phyloP scores from a whole-genome alignment of 1,140 invertebrate species.

The Tyrophagus putrescentiae region DNA sequence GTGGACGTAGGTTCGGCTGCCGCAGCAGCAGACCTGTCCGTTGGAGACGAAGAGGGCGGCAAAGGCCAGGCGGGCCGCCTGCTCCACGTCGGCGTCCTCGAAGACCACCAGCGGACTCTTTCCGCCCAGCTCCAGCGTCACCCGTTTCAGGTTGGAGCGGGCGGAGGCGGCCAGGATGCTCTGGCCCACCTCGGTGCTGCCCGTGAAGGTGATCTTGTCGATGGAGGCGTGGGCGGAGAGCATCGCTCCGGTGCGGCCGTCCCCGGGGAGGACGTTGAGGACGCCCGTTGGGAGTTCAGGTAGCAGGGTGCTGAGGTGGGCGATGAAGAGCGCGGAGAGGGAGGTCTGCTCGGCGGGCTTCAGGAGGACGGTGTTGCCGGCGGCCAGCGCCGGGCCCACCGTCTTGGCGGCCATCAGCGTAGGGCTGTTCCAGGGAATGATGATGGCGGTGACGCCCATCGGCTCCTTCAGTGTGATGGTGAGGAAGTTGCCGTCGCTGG shows the following conservation, averaged over 20 bases:
- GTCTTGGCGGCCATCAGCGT: slow-evolving; percentile 38
- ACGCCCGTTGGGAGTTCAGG: slow-evolving; percentile 32
- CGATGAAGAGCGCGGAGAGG: slow-evolving; percentile 38
- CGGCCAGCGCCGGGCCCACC: slow-evolving; percentile 39
- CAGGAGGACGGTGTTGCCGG: slow-evolving; percentile 41
- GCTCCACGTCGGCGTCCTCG: slow-evolving; percentile 60
- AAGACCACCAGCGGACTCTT: slow-evolving; percentile 75
- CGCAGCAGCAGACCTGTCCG: slow-evolving; percentile 80
- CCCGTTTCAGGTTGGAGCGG: slow-evolving; percentile 59
- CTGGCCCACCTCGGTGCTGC: slow-evolving; percentile 48
- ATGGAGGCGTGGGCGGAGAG: slow-evolving; percentile 34
- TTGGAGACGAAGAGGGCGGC: slow-evolving; percentile 67
- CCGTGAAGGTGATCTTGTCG: slow-evolving; percentile 75
- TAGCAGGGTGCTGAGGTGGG: slow-evolving; percentile 36
- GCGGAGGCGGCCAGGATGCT: slow-evolving; percentile 56
- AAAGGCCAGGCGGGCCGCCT: slow-evolving; percentile 60
- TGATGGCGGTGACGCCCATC: slow-evolving; percentile 41
- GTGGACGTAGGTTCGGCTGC: slow-evolving; percentile 73
- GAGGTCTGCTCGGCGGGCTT: slow-evolving; percentile 45
- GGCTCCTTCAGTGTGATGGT: slow-evolving; percentile 40
- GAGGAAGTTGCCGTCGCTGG: slow-evolving; percentile 36
- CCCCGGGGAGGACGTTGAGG: slow-evolving; percentile 34
- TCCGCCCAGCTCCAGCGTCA: slow-evolving; percentile 74
- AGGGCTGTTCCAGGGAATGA: slow-evolving; percentile 46
- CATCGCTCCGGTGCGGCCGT: slow-evolving; percentile 15